A percentile compares a stretch with the other conserved stretches of the same genome.
These are phyloP conservation scores for Percopsis omiscomaycus DNA, from an alignment of 2,797 vertebrate genomes.

Conservation along the genomic window DNA sequence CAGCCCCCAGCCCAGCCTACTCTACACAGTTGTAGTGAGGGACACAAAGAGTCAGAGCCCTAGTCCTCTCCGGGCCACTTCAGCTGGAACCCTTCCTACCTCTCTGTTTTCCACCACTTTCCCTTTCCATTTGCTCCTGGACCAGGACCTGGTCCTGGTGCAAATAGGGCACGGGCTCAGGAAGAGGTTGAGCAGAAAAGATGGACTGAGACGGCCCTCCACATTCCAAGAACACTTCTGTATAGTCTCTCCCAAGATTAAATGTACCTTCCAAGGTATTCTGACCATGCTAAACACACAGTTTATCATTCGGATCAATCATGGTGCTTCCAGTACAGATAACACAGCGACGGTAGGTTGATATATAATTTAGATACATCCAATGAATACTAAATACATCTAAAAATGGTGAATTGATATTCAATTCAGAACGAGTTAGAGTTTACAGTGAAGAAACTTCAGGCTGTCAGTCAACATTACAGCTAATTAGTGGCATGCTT, in stretches of 20 bases:
- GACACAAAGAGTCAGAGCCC: conserved; percentile 84
- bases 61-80: conserved; percentile 88
- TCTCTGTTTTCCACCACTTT: conserved; percentile 95
- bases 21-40: conserved; percentile 88
- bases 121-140: conserved; percentile 96
- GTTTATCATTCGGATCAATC: conserved; percentile 89
- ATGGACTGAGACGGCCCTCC: conserved; percentile 80
- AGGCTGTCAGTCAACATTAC: conserved; percentile 32
- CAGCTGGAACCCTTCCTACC: conserved; percentile 89
- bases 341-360: conserved; percentile 85
- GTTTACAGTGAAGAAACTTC: not conserved
- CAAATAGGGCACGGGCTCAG: conserved; percentile 93
- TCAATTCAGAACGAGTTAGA: conserved; percentile 20
- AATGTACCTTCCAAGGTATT: conserved; percentile 91
- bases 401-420: conserved; percentile 26
- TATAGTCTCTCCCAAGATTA: conserved; percentile 90
- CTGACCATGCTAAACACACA: conserved; percentile 97
- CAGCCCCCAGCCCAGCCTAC: conserved; percentile 87
- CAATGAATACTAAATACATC: conserved; percentile 11
- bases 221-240: conserved; percentile 90
- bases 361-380: conserved; percentile 14
- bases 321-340: conserved; percentile 77
- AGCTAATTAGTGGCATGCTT: conserved; percentile 47
- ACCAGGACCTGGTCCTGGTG: conserved; percentile 89
- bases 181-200: conserved; percentile 86